Conservation (phyloP, 2,113 vertebrate species). For the Marmota flaviventris region DNA sequence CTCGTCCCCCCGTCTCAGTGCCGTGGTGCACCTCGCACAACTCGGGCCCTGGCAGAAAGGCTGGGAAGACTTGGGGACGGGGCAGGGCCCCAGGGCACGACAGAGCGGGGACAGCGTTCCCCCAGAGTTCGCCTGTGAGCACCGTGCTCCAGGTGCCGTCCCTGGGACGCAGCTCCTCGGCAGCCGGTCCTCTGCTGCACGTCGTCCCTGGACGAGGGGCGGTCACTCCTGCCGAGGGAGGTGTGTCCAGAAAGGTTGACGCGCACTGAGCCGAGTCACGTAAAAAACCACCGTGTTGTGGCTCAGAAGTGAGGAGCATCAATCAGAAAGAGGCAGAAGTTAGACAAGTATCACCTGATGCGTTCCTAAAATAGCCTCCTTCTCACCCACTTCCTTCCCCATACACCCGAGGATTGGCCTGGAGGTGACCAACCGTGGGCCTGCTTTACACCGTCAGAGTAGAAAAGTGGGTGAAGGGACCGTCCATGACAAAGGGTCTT, state of each 20-base stretch:
- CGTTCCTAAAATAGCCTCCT: neutral
- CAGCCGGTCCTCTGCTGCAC: rapidly evolving
- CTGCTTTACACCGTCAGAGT: rapidly evolving
- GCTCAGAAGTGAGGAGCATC: neutral
- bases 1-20: neutral
- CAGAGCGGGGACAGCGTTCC: neutral
- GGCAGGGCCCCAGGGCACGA: no score
- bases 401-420: neutral
- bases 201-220: no score
- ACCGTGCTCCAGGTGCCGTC: rapidly evolving
- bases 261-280: rapidly evolving
- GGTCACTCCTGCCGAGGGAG: rapidly evolving
- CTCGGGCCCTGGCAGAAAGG: neutral
- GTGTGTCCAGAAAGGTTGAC: neutral
- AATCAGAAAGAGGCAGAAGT: no score
- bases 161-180: rapidly evolving
- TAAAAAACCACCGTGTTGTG: neutral
- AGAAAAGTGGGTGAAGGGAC: rapidly evolving
- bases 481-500: rapidly evolving
- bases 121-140: no score
- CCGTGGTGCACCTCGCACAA: no score
- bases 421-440: rapidly evolving
- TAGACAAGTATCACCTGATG: neutral
- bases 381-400: neutral
- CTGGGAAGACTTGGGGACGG: rapidly evolving